Evolutionary conservation across 2,888 invertebrate species (phyloP).

Genomic region (Carterocephalus palaemon): DNA sequence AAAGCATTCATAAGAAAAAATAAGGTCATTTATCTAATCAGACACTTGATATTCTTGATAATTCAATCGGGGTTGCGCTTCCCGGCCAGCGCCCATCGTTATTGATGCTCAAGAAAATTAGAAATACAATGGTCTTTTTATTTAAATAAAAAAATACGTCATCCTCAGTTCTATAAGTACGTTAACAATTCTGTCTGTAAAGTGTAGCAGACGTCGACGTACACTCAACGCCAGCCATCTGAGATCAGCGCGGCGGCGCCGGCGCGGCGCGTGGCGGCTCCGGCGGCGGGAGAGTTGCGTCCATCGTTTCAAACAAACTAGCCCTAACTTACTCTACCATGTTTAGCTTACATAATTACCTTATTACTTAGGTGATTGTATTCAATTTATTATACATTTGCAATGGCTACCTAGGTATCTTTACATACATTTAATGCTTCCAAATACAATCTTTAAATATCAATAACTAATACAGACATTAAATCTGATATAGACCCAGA

Average conservation of each 20-base stretch:
- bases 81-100: slow-evolving; percentile 15
- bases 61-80: slow-evolving; percentile 17
- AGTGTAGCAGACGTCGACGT: slow-evolving; percentile 74
- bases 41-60: too few relatives aligned
- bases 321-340: slow-evolving; percentile 56
- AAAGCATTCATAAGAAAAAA: slow-evolving; percentile 23
- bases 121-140: slow-evolving; percentile 64
- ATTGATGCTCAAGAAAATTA: slow-evolving; percentile 16
- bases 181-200: slow-evolving; percentile 75
- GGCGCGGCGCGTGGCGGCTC: too few relatives aligned
- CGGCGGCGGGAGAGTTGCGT: too few relatives aligned
- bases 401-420: slow-evolving; percentile 56
- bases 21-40: slow-evolving; percentile 22
- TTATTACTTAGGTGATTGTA: slow-evolving; percentile 57
- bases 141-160: slow-evolving; percentile 76
- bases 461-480: slow-evolving; percentile 46
- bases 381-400: slow-evolving; percentile 65
- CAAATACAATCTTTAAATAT: slow-evolving; percentile 17
- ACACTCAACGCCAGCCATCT: slow-evolving; percentile 69
- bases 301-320: slow-evolving; percentile 31
- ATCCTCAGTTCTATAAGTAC: slow-evolving; percentile 76
- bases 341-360: slow-evolving; percentile 59
- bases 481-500: slow-evolving; percentile 40
- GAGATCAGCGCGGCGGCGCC: slow-evolving; percentile 75
- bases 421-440: slow-evolving; percentile 44